phyloP scores from a whole-genome alignment of 2,113 vertebrate genomes.

The Carollia perspicillata region DNA sequence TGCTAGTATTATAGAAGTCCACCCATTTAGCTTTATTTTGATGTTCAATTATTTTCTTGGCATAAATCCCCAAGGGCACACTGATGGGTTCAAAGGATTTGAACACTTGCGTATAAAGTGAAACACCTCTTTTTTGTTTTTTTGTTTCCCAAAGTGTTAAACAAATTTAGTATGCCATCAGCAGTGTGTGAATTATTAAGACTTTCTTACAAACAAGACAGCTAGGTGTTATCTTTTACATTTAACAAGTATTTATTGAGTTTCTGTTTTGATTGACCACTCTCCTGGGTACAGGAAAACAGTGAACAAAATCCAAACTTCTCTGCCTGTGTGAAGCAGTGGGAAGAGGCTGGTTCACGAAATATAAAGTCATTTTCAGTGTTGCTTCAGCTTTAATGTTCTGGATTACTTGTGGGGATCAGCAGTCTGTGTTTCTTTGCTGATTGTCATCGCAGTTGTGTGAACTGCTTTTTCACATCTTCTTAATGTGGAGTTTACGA shows the following conservation, averaged over 20 bases:
- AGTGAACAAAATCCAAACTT: not conserved
- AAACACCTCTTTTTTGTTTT: not conserved
- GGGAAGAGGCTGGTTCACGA: not conserved
- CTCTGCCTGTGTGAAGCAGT: not conserved
- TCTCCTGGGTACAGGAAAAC: not conserved
- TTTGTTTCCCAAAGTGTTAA: not conserved
- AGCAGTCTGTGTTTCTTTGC: not conserved
- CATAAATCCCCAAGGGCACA: not conserved
- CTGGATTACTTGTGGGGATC: not conserved
- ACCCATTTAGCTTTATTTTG: not conserved
- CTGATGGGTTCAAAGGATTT: not conserved
- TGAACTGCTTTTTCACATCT: not conserved
- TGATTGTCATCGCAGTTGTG: not conserved
- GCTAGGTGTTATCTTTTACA: not conserved
- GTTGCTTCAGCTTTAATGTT: not conserved
- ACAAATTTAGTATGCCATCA: not conserved
- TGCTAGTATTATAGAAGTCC: not conserved
- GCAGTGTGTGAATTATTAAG: not conserved
- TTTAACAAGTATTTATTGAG: not conserved
- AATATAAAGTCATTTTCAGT: not conserved
- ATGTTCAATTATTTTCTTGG: not conserved
- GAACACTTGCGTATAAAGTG: not conserved
- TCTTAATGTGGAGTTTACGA: not conserved
- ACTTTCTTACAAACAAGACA: not conserved
- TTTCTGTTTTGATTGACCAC: not conserved